Conservation (phyloP, 1,140 invertebrate genomes). For the Drosophila baimaii region DNA sequence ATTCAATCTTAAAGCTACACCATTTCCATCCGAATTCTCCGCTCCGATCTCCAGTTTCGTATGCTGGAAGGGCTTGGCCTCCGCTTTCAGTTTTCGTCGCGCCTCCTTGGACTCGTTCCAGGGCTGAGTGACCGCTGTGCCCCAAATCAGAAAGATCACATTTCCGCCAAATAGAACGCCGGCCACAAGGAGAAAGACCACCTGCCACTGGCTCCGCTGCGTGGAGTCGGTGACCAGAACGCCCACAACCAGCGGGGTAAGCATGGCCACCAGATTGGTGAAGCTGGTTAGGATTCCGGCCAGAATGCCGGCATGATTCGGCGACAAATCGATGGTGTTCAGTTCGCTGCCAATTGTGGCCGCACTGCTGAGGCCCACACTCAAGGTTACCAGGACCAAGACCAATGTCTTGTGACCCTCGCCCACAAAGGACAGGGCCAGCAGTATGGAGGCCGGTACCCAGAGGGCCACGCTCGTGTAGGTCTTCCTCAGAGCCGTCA, state of each 20-base stretch:
- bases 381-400: constrained; percentile 87
- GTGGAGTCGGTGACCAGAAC: constrained; percentile 87
- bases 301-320: constrained; percentile 90
- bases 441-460: constrained; percentile 86
- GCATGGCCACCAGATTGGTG: constrained; percentile 89
- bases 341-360: constrained; percentile 89
- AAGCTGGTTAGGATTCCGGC: constrained; percentile 89
- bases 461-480: constrained; percentile 88
- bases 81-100: constrained; percentile 23
- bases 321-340: constrained; percentile 90
- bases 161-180: constrained; percentile 88
- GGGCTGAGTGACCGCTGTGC: constrained; percentile 86
- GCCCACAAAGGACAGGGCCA: constrained; percentile 87
- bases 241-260: constrained; percentile 87
- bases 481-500: constrained; percentile 87
- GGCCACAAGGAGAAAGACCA: constrained; percentile 90
- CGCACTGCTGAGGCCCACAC: constrained; percentile 91
- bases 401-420: constrained; percentile 85
- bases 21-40: constrained; percentile 15
- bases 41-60: constrained; percentile 45
- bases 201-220: constrained; percentile 88
- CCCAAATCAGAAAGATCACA: constrained; percentile 88
- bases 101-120: constrained; percentile 86
- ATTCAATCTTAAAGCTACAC: constrained; percentile 36
- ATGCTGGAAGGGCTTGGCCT: constrained; percentile 47